Evolutionary conservation across 2,888 invertebrate species (phyloP).

Genomic region (Spodoptera exigua): DNA sequence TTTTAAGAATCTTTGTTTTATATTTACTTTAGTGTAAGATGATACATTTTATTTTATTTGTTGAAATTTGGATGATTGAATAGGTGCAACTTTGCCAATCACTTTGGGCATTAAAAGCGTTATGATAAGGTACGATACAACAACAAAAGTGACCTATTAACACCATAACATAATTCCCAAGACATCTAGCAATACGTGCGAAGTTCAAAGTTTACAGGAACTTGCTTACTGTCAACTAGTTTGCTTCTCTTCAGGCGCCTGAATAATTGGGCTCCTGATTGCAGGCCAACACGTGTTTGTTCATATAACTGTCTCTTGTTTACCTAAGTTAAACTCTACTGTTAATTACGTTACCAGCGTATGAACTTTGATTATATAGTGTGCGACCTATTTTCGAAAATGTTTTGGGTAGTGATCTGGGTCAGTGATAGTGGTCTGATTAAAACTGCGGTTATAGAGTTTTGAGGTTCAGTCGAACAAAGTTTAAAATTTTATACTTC

Average conservation of each 20-base stretch:
- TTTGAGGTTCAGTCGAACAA: too few species aligned
- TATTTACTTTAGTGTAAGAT: too few species aligned
- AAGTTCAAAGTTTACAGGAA: slow-evolving; percentile 38
- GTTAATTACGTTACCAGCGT: slow-evolving; percentile 17
- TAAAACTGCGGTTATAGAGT: too few species aligned
- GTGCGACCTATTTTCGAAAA: too few species aligned
- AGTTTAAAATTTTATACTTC: too few species aligned
- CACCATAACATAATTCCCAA: slow-evolving; percentile 14
- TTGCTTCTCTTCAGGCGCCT: slow-evolving; percentile 38
- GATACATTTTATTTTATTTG: too few species aligned
- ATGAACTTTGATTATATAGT: background rate
- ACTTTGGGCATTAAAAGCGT: too few species aligned
- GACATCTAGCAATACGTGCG: slow-evolving; percentile 22
- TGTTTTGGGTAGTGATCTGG: slow-evolving; percentile 1
- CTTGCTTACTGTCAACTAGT: slow-evolving; percentile 34
- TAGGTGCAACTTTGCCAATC: too few species aligned
- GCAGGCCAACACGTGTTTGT: slow-evolving; percentile 47
- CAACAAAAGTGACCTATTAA: background rate
- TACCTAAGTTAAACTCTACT: slow-evolving; percentile 1
- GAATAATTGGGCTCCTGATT: slow-evolving; percentile 58
- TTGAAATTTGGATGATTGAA: too few species aligned
- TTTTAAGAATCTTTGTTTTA: too few species aligned
- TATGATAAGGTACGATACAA: background rate
- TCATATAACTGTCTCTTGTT: slow-evolving; percentile 36
- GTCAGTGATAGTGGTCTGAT: too few species aligned